Conservation (phyloP, 2,797 vertebrate genomes). For the Lepidocolaptes lacrymiger region DNA sequence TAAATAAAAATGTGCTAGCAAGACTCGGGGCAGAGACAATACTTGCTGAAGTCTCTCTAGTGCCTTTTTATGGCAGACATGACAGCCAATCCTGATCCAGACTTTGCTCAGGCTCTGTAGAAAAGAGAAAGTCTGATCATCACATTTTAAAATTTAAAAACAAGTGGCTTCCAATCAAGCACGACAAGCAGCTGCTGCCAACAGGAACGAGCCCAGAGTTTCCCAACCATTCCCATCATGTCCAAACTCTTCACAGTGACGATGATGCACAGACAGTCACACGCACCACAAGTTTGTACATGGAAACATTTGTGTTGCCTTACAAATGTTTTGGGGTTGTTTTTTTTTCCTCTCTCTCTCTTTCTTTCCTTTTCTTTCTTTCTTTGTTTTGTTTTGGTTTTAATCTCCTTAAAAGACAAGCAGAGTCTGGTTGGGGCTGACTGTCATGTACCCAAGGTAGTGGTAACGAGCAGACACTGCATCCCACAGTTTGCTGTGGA, state of each 20-base stretch:
- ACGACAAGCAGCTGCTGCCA: constrained; percentile 75
- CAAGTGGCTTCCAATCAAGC: constrained; percentile 77
- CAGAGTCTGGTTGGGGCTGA: constrained; percentile 85
- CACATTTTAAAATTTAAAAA: constrained; percentile 77
- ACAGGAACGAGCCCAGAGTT: constrained; percentile 67
- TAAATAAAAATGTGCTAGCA: constrained; percentile 61
- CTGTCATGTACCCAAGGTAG: constrained; percentile 85
- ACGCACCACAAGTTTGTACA: constrained; percentile 66
- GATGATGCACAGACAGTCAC: constrained; percentile 68
- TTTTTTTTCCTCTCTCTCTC: background rate
- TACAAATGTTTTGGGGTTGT: constrained; percentile 39
- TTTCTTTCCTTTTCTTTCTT: background rate
- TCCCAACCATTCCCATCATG: constrained; percentile 67
- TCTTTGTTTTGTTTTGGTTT: constrained; percentile 25
- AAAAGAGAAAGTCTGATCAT: constrained; percentile 88
- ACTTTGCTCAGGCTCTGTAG: constrained; percentile 87
- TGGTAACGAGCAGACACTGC: constrained; percentile 80
- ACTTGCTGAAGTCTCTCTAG: constrained; percentile 85
- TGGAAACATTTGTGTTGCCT: constrained; percentile 67
- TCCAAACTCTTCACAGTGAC: constrained; percentile 62
- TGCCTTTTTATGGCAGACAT: constrained; percentile 85
- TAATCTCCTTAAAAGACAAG: constrained; percentile 75
- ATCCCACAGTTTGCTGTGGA: constrained; percentile 82
- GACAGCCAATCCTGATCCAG: constrained; percentile 89
- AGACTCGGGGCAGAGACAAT: constrained; percentile 76